Conservation (phyloP, 2,888 invertebrate genomes). For the Lissocephala sabroskyi region DNA sequence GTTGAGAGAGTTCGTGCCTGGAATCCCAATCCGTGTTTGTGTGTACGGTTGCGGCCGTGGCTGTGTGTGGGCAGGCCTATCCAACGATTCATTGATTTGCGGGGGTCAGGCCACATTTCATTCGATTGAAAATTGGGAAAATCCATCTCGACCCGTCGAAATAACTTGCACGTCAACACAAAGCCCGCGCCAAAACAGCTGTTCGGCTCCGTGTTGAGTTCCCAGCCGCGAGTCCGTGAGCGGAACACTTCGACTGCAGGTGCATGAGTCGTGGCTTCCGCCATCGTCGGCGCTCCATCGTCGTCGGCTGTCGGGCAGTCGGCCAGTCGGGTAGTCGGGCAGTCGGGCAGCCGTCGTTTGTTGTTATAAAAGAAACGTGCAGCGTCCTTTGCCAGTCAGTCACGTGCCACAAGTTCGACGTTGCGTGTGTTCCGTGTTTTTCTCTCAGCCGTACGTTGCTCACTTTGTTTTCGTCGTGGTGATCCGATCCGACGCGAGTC, state of each 20-base stretch:
- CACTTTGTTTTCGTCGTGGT: background rate
- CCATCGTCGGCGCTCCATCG: constrained; percentile 19
- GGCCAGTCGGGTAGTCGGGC: too few species aligned
- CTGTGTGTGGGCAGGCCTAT: too few species aligned
- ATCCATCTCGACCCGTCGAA: background rate
- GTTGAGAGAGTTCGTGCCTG: too few species aligned
- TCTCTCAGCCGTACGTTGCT: background rate
- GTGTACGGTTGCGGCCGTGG: too few species aligned
- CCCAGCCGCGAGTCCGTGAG: background rate
- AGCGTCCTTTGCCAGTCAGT: constrained; percentile 47
- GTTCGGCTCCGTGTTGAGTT: constrained; percentile 13
- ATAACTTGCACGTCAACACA: constrained; percentile 5
- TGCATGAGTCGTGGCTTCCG: constrained; percentile 53
- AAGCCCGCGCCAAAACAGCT: constrained; percentile 25
- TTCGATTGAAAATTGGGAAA: constrained; percentile 9
- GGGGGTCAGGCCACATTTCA: too few species aligned
- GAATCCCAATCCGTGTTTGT: too few species aligned
- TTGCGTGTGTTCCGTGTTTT: constrained; percentile 1
- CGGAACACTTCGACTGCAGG: constrained; percentile 1
- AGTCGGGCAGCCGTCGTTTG: too few species aligned
- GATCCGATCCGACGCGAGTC: background rate
- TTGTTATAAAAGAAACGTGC: constrained; percentile 58
- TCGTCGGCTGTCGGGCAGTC: too few species aligned
- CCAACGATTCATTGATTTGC: too few species aligned
- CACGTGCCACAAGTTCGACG: constrained; percentile 62